Evolutionary conservation across 1,140 invertebrate species (phyloP), one percentile per base, ranked within the genome.

Genomic region (Heliconius hermathena): DNA sequence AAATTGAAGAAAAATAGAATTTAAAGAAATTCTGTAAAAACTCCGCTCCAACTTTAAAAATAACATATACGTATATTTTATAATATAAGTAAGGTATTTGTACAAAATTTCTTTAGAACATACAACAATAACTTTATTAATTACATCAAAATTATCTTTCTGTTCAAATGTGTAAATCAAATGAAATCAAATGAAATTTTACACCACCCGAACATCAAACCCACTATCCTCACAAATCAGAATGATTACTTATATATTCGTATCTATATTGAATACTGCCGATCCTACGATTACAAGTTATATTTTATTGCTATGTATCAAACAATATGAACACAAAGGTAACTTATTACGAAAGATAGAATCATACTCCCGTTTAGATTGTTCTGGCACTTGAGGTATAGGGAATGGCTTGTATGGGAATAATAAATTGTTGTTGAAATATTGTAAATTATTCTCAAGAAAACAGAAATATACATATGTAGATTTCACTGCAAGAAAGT

Each of bases 271-370:
- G 8, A 38, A 72, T 20, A 72, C 71, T 41, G 29, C 71, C 38
- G 29, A 72, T 72, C 36, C 18, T 38, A 72, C 38, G 36, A 38
- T 72, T 72, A 26, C 18, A 72, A 72, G 20, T 38, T 33, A 72
- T 38, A 38, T 66, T 52, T 74, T 76, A 79, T 74, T 81, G 38
- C 80, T 81, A 81, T 81, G 49, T 76, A 77, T 77, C 54, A 77
- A 49, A 77, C 46, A 74, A 71, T 33, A 70, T 80, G 76, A 83
- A 81, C 79, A 84, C 41, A 82, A 83, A 85, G 79, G 71, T 80
- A 80, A 79, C 57, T 84, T 75, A 83, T 87, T 90, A 90, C 83
- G 89, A 89, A 90, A 90, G 83, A 87, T 89, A 89, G 82, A 88
- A 76, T 79, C 77, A 81, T 81, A 81, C 83, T 86, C 87, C 87